Evolutionary conservation across 2,113 vertebrate genomes (phyloP), one percentile per base, ranked within the genome.

Genomic region (Cebidichthys violaceus): DNA sequence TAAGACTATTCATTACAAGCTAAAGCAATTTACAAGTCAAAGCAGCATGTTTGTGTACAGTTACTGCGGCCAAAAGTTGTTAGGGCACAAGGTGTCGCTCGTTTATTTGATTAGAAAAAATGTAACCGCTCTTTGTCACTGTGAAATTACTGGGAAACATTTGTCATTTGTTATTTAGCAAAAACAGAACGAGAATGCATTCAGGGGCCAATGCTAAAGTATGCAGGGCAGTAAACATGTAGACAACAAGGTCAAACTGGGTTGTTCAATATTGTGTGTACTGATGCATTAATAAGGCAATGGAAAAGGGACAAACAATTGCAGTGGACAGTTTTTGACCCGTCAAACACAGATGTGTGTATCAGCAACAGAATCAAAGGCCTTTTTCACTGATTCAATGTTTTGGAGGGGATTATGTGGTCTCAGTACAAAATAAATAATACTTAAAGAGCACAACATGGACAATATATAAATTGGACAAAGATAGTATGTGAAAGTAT

Each of bases 1-100:
- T 22, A 45, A 73, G 50, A 61, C 69, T 77, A 75, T 86, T 70
- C 61, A 81, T 82, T 79, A 72, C 39, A 60, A 82, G 75, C 52
- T 68, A 45, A 57, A 39, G 70, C 59, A 13, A 84, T 87, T 82
- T 72, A 45, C 33, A 81, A 79, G n/a, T 50, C 41, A 79, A 81
- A 87, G 43, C 45, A 67, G 33, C 0, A 0, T 72, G 75, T 72
- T 47, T 61, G 54, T 78, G 54, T 29, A 37, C 59, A 54, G 43
- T 50, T 37, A 41, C 18, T 43, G 31, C 24, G 41, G 47, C 60
- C 45, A n/a, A 54, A 82, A 75, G 39, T 29, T 72, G n/a, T 85
- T 69, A 15, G 2, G 50, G 65, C 24, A 65, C 14, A 85, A 52
- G 24, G 41, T 37, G 75, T 65, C 6, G 27, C 64, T 69, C 1